A percentile compares a stretch with the other conserved stretches of the same genome.
Evolutionary conservation across 2,113 vertebrate genomes (phyloP).

Genomic region (Siniperca chuatsi): DNA sequence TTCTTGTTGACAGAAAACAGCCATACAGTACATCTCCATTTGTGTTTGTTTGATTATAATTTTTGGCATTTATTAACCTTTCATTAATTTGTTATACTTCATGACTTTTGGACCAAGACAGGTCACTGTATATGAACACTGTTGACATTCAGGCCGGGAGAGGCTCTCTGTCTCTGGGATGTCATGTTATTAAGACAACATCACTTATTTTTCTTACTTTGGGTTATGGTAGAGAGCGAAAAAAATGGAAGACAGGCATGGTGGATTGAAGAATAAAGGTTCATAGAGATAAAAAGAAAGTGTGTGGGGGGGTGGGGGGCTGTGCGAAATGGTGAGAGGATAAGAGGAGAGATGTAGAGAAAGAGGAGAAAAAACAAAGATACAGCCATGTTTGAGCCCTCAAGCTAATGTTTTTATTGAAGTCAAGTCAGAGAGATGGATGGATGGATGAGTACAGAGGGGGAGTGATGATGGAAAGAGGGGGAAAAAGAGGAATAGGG

Average conservation of each 20-base stretch:
- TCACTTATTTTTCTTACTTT: neutral
- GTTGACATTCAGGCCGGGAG: neutral
- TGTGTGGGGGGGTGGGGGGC: neutral
- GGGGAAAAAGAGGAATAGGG: conserved; percentile 6
- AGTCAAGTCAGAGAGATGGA: conserved; percentile 33
- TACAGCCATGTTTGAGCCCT: conserved; percentile 26
- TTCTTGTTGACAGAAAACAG: neutral
- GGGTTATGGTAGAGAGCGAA: neutral
- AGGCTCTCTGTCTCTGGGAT: neutral
- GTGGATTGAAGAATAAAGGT: conserved; percentile 7
- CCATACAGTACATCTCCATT: neutral
- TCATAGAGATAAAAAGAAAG: conserved; percentile 17
- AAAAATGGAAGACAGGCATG: neutral
- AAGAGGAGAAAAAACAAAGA: neutral
- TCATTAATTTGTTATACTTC: neutral
- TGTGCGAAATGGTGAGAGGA: conserved; percentile 14
- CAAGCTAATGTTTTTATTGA: conserved; percentile 41
- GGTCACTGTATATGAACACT: neutral
- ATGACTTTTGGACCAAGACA: neutral
- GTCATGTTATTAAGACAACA: conserved; percentile 27
- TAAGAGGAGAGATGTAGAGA: neutral
- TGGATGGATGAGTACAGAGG: conserved; percentile 25
- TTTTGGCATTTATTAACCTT: neutral
- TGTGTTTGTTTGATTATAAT: neutral
- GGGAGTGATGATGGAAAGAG: conserved; percentile 40